Base-by-base conservation (phyloP, 2,888 invertebrate genomes). In the Noctua fimbriata region DNA sequence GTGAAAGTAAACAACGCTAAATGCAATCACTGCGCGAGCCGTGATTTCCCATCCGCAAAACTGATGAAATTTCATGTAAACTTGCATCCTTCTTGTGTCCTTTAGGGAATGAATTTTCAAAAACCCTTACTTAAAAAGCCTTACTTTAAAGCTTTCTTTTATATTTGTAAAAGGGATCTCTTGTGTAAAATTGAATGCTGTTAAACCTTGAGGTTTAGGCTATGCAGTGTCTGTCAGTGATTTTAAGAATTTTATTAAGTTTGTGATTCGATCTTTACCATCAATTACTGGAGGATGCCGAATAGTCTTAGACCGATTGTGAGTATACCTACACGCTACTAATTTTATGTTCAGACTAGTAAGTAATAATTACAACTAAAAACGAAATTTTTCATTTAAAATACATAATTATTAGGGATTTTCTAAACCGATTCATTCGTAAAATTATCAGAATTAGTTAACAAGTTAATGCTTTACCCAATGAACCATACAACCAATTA, bases 401-500 rank as follows among this genome's bases (percentile, higher is more conserved):
- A n/a, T 9, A 18, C 4, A 32, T 32, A 32, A 32, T 41, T 12
- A 32, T 49, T 41, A 52, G 6, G 2, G 4, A 5, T 41, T 41
- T 16, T 32, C 0, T 49, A 49, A 41, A 79, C 28, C 18, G 16
- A 63, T 18, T 63, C 1, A 69, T n/a, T 44, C 4, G 10, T 63
- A 24, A 52, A 69, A 36, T 63, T 21, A 44, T 44, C 9, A n/a
- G 3, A 28, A 28, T 44, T 18, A 47, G 6, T 16, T 10, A 47
- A 60, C 32, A n/a, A 49, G 36, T 73, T 21, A 28, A 41, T 28
- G 10, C 36, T 77, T n/a, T 28, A 47, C 12, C 77, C 32, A 66
- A 52, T 77, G 41, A 52, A 58, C 18, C 9, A 16, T 24, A 65
- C 12, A 52, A 52, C 2, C 44, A 76, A 73, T 72, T 69, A 82